These are phyloP conservation scores for Zele albiditarsus DNA, from an alignment of 2,888 invertebrate species.

Conservation along the genomic window DNA sequence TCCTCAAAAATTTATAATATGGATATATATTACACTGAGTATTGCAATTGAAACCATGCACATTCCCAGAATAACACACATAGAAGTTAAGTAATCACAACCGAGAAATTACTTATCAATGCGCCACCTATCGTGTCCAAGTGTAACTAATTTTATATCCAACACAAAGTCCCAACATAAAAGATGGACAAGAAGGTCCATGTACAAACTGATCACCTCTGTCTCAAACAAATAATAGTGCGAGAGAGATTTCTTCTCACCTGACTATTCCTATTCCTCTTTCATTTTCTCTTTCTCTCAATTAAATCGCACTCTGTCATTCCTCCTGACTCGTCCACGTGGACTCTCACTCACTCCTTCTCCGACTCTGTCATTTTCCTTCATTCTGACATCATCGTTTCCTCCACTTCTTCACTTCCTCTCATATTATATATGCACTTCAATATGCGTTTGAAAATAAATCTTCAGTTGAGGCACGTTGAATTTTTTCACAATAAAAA, in stretches of 20 bases:
- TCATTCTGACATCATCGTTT: not conserved
- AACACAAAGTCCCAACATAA: not conserved
- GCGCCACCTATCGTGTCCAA: not conserved
- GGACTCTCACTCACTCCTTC: not conserved
- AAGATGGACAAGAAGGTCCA: not conserved
- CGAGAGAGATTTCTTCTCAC: too few relatives aligned
- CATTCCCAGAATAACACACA: not conserved
- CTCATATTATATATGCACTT: not conserved
- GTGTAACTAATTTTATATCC: not conserved
- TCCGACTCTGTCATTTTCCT: not conserved
- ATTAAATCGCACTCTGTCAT: too few relatives aligned
- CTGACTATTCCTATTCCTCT: too few relatives aligned
- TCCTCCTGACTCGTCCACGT: not conserved
- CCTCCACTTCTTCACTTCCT: not conserved
- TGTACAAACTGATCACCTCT: too few relatives aligned
- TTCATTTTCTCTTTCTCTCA: too few relatives aligned
- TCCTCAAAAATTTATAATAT: slow-evolving; percentile 35
- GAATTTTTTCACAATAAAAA: too few relatives aligned
- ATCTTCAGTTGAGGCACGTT: too few relatives aligned
- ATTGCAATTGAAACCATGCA: slow-evolving; percentile 1
- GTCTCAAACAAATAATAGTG: too few relatives aligned
- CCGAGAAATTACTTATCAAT: not conserved
- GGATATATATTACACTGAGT: slow-evolving; percentile 38
- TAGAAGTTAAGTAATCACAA: not conserved
- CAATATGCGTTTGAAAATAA: too few relatives aligned